Evolutionary conservation across 2,888 invertebrate genomes (phyloP), one percentile per base, ranked within the genome.

Genomic region (Dascillus cervinus): DNA sequence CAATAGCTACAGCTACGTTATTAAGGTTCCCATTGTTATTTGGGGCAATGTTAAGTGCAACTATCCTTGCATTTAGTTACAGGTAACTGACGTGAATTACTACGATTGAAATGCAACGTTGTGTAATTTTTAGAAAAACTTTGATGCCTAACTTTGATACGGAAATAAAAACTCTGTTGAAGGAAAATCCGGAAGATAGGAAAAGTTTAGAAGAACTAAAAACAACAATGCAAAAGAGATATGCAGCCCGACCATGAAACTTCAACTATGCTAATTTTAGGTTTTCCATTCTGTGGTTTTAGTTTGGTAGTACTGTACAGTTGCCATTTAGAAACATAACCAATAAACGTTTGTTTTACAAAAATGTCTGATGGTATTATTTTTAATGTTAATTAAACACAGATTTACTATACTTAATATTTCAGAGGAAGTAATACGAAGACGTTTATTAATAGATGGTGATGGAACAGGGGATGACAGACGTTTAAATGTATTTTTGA

Each of bases 391-490:
- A 8, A 17, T 6, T 6, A 17, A 17, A 8, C 4, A 17, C 8
- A 6, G 8, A 17, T 6, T 17, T 17, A 17, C 4, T 17, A 4
- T 17, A 8, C 22, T 30, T 24, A 22, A 2, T 11, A 22, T 67
- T 70, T 4, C 60, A 92, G 97, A 97, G 67, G 96, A 96, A 59
- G 87, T 95, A 22, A 92, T 96, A 39, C 80, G 88, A 47, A 75
- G 92, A 46, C 76, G 94, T 41, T 69, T 97, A 20, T 66, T 96
- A 14, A 91, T 96, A 51, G 97, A 97, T 61, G 97, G 96, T 9
- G 96, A 97, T 70, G 96, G 96, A 4, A 91, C 89, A 5, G 95
- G 94, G 11, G 97, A 97, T 58, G 96, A 97, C 58, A 75, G 94
- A 34, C 71, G 92, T 34, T 71, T 96, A 11, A 90, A 87, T 57